Evolutionary conservation across 2,113 vertebrate species (phyloP), one percentile per base, ranked within the genome.

Genomic region (Scomber scombrus): DNA sequence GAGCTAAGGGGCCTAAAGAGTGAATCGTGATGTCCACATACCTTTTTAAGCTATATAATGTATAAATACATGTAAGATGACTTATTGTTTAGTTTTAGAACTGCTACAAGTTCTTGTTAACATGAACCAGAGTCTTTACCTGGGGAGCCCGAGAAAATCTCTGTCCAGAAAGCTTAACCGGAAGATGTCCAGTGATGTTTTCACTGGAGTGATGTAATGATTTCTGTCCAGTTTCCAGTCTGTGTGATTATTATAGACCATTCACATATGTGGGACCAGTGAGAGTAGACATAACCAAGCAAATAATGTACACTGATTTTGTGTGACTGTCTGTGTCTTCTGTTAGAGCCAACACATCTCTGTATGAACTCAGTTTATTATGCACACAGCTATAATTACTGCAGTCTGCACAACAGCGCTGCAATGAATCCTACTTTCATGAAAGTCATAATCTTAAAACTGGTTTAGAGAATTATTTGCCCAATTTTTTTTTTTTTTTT

Each of bases 271-370:
- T 40, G 6, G 34, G 34, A 40, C 49, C 26, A 68, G 23, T 29
- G 71, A 65, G 50, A 70, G 50, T 14, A 75, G 26, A 62, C 62
- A 69, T 81, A 26, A 69, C 64, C 16, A 47, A 61, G 62, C 65
- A 75, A 75, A 51, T 64, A 40, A 57, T 12, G 5, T 43, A 16
- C 43, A 81, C 65, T 63, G 72, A 75, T 75, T 81, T 75, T 70
- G 45, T 63, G 14, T 69, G 71, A 81, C 54, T 50, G n/a, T 6
- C 16, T 15, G 15, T 62, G 55, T 69, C n/a, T 50, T 68, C 23
- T 74, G 52, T 58, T 76, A 45, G 71, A 65, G 26, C 65, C 29
- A 21, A 3, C 1, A 11, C 34, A 46, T 9, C 18, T 60, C 60
- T 51, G 21, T n/a, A 49, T 40, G 8, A 40, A 40, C 34, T 9